phyloP scores from a whole-genome alignment of 1,140 invertebrate genomes.

The Drosophila bipectinata region DNA sequence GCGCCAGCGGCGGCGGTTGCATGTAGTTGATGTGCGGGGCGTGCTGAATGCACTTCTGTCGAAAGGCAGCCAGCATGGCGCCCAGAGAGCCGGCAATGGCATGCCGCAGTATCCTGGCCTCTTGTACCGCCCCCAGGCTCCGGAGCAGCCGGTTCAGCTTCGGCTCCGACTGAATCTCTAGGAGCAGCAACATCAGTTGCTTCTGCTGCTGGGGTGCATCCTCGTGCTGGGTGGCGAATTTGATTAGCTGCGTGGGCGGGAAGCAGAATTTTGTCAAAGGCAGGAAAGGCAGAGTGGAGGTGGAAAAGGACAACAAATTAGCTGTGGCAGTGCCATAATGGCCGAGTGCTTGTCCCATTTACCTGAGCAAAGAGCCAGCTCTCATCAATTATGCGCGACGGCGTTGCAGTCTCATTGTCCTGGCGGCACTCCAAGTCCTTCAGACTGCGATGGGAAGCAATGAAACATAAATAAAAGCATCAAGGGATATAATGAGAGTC shows the following conservation, averaged over 20 bases:
- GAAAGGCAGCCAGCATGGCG: slow-evolving; percentile 69
- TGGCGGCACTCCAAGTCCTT: slow-evolving; percentile 65
- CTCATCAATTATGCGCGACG: slow-evolving; percentile 82
- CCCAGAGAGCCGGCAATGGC: slow-evolving; percentile 63
- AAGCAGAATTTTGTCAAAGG: slow-evolving; percentile 22
- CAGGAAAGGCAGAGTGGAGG: neutral
- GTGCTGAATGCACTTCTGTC: slow-evolving; percentile 81
- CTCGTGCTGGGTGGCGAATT: slow-evolving; percentile 74
- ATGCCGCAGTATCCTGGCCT: slow-evolving; percentile 63
- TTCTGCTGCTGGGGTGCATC: slow-evolving; percentile 71
- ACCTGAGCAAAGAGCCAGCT: slow-evolving; percentile 82
- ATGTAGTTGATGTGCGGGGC: slow-evolving; percentile 83
- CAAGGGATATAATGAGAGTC: slow-evolving; percentile 36
- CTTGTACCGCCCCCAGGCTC: slow-evolving; percentile 58
- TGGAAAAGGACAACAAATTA: slow-evolving; percentile 48
- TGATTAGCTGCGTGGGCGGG: slow-evolving; percentile 66
- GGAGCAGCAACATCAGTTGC: slow-evolving; percentile 67
- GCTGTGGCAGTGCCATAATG: slow-evolving; percentile 49
- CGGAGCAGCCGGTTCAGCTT: slow-evolving; percentile 73
- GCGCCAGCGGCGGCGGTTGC: slow-evolving; percentile 75
- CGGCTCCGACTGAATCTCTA: slow-evolving; percentile 79
- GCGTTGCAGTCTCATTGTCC: slow-evolving; percentile 55
- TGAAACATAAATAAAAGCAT: slow-evolving; percentile 60
- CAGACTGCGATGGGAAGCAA: slow-evolving; percentile 50
- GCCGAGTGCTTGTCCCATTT: slow-evolving; percentile 54